Percentiles rank a stretch among this genome's conserved stretches.
These are phyloP conservation scores for Syngnathus scovelli DNA, from an alignment of 2,113 vertebrate species.

Conservation along the genomic window DNA sequence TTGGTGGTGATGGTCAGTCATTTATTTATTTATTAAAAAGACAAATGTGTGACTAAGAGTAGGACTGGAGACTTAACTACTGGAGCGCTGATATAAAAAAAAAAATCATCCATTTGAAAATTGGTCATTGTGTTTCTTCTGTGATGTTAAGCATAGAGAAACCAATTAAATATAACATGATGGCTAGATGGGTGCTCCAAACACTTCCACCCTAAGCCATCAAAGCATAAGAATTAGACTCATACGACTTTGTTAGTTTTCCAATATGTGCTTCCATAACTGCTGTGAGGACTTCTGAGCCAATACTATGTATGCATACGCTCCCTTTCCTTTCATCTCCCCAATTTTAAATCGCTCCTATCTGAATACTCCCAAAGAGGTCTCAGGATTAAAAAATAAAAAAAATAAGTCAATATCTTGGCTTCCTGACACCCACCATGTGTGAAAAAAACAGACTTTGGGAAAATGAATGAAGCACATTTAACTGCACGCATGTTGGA, in stretches of 20 bases:
- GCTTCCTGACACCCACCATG: constrained; percentile 38
- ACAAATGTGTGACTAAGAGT: background rate
- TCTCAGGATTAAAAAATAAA: constrained; percentile 47
- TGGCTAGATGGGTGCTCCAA: background rate
- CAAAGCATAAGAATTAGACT: too few relatives aligned
- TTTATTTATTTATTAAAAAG: background rate
- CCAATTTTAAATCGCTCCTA: constrained; percentile 42
- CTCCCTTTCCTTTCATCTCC: constrained; percentile 38
- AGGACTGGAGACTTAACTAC: background rate
- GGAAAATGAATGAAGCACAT: constrained; percentile 30
- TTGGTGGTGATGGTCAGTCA: background rate
- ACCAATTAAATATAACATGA: background rate
- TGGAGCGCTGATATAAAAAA: too few relatives aligned
- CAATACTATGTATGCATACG: background rate
- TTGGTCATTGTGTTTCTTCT: background rate
- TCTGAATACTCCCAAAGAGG: constrained; percentile 46
- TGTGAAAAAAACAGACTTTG: background rate
- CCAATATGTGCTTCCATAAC: background rate
- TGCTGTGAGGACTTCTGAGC: background rate
- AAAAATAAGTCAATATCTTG: constrained; percentile 47
- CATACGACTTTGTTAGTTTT: background rate
- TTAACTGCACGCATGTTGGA: constrained; percentile 22
- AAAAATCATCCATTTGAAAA: background rate
- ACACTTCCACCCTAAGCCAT: background rate
- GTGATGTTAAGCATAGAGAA: background rate